Percentiles rank a stretch among this genome's conserved stretches.
Evolutionary conservation across 2,888 invertebrate species (phyloP).

Genomic region (Xanthostigma xanthostigma): DNA sequence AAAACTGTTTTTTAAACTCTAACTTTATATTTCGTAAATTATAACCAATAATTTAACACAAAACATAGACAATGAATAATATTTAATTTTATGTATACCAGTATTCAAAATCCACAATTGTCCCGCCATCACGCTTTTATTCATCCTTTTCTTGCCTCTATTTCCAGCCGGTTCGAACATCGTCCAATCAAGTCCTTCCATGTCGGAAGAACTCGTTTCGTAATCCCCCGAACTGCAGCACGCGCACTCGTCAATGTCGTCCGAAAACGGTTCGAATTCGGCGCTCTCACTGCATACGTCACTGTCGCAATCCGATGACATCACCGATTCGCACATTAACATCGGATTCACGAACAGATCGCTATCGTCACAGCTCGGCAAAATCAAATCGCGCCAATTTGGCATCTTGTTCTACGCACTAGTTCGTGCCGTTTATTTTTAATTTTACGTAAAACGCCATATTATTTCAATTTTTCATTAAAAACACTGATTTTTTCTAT

Average conservation of each 20-base stretch:
- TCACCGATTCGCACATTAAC: conserved; percentile 5
- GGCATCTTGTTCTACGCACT: conserved; percentile 4
- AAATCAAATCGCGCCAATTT: conserved; percentile 10
- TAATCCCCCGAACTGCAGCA: conserved; percentile 12
- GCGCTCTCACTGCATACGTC: conserved; percentile 33
- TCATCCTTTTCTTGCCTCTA: no score
- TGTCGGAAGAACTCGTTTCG: conserved; percentile 27
- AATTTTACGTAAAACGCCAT: no score
- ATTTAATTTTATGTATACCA: no score
- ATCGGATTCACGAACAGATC: conserved; percentile 10
- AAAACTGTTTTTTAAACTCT: no score
- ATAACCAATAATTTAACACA: no score
- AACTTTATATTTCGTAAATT: no score
- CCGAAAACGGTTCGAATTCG: conserved; percentile 40
- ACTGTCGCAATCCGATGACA: conserved; percentile 13
- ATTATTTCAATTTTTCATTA: no score
- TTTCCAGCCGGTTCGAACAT: conserved; percentile 43
- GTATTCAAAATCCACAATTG: no score
- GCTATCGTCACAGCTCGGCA: conserved; percentile 7
- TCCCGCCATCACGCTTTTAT: no score
- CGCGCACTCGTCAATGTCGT: conserved; percentile 18
- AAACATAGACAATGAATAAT: no score
- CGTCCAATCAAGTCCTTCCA: conserved; percentile 51
- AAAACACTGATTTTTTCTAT: no score
- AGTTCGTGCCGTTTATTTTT: background rate